phyloP scores from a whole-genome alignment of 2,797 vertebrate species.

The Sphenodon punctatus region DNA sequence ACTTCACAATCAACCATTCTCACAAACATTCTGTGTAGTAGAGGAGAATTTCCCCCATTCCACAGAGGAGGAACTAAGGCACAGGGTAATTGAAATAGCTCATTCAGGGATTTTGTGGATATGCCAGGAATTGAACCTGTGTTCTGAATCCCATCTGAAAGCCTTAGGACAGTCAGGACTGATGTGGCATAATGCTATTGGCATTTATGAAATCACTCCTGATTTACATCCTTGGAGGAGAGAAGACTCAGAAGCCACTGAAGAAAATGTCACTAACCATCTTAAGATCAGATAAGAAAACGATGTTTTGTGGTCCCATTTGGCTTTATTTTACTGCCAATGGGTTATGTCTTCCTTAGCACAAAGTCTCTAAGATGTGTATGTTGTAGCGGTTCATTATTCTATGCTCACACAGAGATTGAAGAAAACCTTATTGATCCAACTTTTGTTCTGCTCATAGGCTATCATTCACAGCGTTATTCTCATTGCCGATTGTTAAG shows the following conservation, averaged over 20 bases:
- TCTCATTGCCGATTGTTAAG: not conserved
- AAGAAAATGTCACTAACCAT: not conserved
- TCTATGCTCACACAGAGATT: not conserved
- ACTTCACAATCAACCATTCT: too few relatives aligned
- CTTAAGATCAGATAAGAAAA: not conserved
- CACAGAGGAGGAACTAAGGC: too few relatives aligned
- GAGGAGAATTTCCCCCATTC: too few relatives aligned
- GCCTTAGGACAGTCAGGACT: too few relatives aligned
- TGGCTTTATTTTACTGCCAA: conserved; percentile 28
- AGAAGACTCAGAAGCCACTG: not conserved
- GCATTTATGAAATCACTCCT: too few relatives aligned
- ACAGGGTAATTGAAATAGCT: too few relatives aligned
- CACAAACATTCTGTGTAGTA: too few relatives aligned
- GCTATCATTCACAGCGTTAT: not conserved
- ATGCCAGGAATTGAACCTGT: not conserved
- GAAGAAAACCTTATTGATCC: conserved; percentile 17
- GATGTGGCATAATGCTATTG: too few relatives aligned
- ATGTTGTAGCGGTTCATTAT: not conserved
- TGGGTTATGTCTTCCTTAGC: not conserved
- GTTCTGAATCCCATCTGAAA: too few relatives aligned
- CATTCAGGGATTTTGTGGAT: too few relatives aligned
- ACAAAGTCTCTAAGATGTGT: conserved; percentile 32
- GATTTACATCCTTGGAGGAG: not conserved
- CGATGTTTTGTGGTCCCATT: not conserved
- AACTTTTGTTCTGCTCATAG: not conserved